Conservation (phyloP, 1,140 invertebrate genomes). For the Muscidifurax raptorellus region DNA sequence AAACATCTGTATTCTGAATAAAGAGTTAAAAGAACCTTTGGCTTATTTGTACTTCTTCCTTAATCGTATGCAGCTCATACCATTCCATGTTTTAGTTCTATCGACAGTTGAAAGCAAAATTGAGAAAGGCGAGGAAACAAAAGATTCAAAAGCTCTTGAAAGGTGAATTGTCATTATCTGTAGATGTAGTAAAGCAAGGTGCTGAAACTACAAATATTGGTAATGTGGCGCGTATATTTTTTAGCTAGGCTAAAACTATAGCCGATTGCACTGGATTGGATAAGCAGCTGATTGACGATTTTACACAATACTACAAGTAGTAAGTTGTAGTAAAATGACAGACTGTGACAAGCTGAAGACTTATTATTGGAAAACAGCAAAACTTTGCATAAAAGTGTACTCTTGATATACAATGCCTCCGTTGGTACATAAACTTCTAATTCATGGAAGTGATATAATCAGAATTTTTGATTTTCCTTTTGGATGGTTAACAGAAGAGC, state of each 20-base stretch:
- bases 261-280: slow-evolving; percentile 30
- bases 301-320: slow-evolving; percentile 14
- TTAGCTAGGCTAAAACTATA: slow-evolving; percentile 41
- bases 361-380: not conserved
- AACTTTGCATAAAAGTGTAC: slow-evolving; percentile 5
- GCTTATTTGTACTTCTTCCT: too few relatives aligned
- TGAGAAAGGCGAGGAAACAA: too few relatives aligned
- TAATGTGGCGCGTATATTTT: slow-evolving; percentile 44
- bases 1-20: too few relatives aligned
- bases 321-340: slow-evolving; percentile 3
- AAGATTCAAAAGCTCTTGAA: too few relatives aligned
- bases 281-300: slow-evolving; percentile 4
- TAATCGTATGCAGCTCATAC: too few relatives aligned
- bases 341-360: slow-evolving; percentile 1
- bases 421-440: too few relatives aligned
- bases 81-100: too few relatives aligned
- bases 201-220: slow-evolving; percentile 49
- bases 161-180: not conserved
- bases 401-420: not conserved
- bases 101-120: too few relatives aligned
- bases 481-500: slow-evolving; percentile 35
- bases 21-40: too few relatives aligned
- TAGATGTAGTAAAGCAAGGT: slow-evolving; percentile 37
- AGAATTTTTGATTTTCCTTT: slow-evolving; percentile 20
- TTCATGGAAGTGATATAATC: slow-evolving; percentile 34